phyloP scores from a whole-genome alignment of 1,140 invertebrate genomes.

The Drosophila santomea region DNA sequence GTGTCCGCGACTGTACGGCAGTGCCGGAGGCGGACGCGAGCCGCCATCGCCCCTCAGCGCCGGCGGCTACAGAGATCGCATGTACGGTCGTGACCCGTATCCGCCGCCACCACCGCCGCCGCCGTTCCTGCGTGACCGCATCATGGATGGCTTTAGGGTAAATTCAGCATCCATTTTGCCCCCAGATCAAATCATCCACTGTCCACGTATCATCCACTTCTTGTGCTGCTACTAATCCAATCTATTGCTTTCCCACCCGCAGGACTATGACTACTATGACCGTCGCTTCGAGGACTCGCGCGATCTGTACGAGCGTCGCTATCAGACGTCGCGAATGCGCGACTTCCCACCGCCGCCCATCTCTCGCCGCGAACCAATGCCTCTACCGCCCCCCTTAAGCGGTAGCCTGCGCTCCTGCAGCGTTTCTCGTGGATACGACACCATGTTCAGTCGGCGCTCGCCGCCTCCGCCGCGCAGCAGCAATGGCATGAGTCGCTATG shows the following conservation, averaged over 20 bases:
- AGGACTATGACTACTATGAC: constrained; percentile 94
- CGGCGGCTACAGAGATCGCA: constrained; percentile 89
- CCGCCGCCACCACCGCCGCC: constrained; percentile 93
- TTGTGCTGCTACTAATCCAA: constrained; percentile 1
- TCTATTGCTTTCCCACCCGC: constrained; percentile 6
- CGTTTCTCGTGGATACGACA: constrained; percentile 89
- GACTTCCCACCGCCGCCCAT: constrained; percentile 87
- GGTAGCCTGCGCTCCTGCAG: constrained; percentile 86
- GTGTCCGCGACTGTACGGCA: constrained; percentile 92
- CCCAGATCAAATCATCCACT: constrained; percentile 3
- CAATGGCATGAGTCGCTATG: constrained; percentile 85
- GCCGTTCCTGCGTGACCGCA: constrained; percentile 93
- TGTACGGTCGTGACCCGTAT: constrained; percentile 93
- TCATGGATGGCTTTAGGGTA: constrained; percentile 94
- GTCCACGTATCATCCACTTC: background rate
- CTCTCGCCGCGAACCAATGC: constrained; percentile 85
- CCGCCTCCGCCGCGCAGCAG: constrained; percentile 86
- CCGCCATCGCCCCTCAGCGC: constrained; percentile 73
- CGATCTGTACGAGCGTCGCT: constrained; percentile 92
- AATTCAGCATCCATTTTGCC: constrained; percentile 72
- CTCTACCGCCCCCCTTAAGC: constrained; percentile 84
- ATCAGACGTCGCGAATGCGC: constrained; percentile 88
- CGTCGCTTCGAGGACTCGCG: constrained; percentile 90
- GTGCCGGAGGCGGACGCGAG: constrained; percentile 86
- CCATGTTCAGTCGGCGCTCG: constrained; percentile 92